These are phyloP conservation scores for Andricus quercusramuli DNA, from an alignment of 2,888 invertebrate species.

Conservation along the genomic window DNA sequence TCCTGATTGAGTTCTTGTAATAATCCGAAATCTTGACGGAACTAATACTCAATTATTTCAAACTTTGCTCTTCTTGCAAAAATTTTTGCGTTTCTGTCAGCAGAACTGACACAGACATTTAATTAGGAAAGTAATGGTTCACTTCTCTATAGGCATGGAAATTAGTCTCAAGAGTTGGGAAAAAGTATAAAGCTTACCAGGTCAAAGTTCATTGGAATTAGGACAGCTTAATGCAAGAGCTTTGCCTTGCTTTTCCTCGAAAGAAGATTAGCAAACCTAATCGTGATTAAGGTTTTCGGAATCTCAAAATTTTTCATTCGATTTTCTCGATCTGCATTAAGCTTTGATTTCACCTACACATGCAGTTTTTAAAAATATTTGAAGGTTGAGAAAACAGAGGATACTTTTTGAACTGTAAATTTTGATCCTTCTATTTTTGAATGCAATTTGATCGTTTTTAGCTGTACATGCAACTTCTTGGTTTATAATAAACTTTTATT, in stretches of 20 bases:
- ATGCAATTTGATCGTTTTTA: too few species aligned
- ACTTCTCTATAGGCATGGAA: conserved; percentile 7
- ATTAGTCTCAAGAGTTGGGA: conserved; percentile 13
- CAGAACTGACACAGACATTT: not conserved
- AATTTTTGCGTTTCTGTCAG: conserved; percentile 25
- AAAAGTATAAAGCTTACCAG: conserved; percentile 13
- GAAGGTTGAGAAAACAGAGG: too few species aligned
- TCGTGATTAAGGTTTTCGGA: not conserved
- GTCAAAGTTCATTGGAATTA: conserved; percentile 30
- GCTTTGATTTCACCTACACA: too few species aligned
- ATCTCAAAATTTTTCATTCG: too few species aligned
- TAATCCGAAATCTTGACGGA: not conserved
- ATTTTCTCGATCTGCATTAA: too few species aligned
- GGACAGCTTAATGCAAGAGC: conserved; percentile 22
- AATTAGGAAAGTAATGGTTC: conserved; percentile 37
- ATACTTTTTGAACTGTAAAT: too few species aligned
- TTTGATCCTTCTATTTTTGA: too few species aligned
- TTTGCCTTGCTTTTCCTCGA: not conserved
- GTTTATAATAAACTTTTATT: too few species aligned
- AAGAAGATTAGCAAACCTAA: conserved; percentile 34
- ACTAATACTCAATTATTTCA: not conserved
- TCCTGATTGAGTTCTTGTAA: not conserved
- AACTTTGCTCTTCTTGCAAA: conserved; percentile 15
- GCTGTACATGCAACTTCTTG: too few species aligned
- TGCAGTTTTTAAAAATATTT: too few species aligned